These are phyloP conservation scores for Calonectris borealis DNA, from an alignment of 2,113 vertebrate genomes.

Conservation along the genomic window DNA sequence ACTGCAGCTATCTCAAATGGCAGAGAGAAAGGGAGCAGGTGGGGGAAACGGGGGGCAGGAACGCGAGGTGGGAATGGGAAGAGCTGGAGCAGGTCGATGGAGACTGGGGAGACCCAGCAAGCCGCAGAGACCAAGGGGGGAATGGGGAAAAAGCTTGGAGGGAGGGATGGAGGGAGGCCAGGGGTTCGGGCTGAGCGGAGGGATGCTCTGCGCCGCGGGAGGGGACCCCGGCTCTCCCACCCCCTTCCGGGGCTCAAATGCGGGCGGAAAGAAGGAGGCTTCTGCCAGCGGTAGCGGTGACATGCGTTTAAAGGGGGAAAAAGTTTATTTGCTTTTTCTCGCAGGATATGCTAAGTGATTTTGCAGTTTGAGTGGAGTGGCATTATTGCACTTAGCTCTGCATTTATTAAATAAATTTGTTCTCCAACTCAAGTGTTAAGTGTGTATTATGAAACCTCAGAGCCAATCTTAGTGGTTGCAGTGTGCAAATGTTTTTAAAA, in stretches of 20 bases:
- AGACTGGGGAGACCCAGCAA: background rate
- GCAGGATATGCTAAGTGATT: conserved; percentile 73
- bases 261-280: background rate
- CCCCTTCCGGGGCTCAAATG: rapidly evolving
- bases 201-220: background rate
- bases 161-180: background rate
- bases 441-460: conserved; percentile 77
- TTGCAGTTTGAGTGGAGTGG: conserved; percentile 71
- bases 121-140: background rate
- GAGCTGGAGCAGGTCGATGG: background rate
- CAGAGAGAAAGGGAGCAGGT: background rate
- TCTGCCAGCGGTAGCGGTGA: background rate
- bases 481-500: conserved; percentile 83
- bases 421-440: conserved; percentile 78
- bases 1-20: background rate
- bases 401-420: conserved; percentile 84
- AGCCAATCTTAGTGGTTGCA: conserved; percentile 73
- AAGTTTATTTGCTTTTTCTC: conserved; percentile 76
- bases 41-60: background rate
- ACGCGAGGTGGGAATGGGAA: background rate
- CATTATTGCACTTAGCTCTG: conserved; percentile 76
- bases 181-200: background rate
- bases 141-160: background rate
- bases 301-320: conserved; percentile 6
- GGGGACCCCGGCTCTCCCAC: background rate